Conservation (phyloP, 1,140 invertebrate genomes). For the Procambarus clarkii region DNA sequence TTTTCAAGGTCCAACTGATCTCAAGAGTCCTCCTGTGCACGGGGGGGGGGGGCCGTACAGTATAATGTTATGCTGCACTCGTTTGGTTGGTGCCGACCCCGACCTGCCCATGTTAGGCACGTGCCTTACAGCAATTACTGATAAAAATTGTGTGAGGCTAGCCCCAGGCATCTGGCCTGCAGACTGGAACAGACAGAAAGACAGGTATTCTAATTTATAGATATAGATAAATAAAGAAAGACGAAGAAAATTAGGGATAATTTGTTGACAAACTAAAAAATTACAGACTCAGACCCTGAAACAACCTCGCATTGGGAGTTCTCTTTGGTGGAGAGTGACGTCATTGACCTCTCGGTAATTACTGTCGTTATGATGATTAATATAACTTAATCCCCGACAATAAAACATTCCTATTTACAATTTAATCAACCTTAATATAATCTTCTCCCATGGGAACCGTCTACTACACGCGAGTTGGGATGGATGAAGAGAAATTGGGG, state of each 20-base stretch:
- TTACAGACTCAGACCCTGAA: background rate
- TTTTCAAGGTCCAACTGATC: too few species aligned
- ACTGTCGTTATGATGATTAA: background rate
- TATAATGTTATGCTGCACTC: too few species aligned
- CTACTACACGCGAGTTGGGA: background rate
- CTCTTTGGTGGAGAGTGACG: background rate
- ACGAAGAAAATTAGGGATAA: background rate
- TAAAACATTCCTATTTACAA: slow-evolving; percentile 19
- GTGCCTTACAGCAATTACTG: too few species aligned
- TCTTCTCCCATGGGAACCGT: background rate
- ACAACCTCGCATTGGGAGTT: background rate
- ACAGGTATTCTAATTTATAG: too few species aligned
- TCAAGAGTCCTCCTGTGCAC: too few species aligned
- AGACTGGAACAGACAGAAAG: too few species aligned
- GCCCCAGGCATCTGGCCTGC: too few species aligned
- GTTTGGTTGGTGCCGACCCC: too few species aligned
- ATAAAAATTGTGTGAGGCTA: too few species aligned
- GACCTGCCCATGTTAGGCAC: too few species aligned
- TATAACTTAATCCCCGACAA: background rate
- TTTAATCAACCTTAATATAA: slow-evolving; percentile 16
- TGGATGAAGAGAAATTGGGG: background rate
- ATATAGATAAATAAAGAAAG: background rate
- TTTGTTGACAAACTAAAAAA: background rate
- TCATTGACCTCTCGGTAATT: background rate
- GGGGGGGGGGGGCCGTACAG: too few species aligned